Base-by-base conservation (phyloP, 2,888 invertebrate genomes). In the Selenia dentaria region DNA sequence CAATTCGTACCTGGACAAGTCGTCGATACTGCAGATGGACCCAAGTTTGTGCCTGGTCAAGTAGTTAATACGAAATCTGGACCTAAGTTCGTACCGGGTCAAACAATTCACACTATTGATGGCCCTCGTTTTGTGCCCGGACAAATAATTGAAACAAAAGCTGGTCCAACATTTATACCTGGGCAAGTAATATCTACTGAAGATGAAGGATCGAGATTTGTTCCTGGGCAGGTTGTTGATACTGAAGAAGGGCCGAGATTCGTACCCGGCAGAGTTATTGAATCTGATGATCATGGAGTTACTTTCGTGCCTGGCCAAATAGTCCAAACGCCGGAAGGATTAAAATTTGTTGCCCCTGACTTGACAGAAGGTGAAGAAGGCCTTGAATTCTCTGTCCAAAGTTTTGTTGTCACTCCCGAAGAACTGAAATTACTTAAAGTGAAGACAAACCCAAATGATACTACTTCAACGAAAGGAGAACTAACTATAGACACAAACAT, bases 301-400 rank as follows among this genome's bases (percentile, higher is more conserved):
- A 94, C 94, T 40, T 96, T 96, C 75, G 93, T 96, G 3, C 95
- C 96, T 3, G 96, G 96, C 0, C 95, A 95, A 85, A 95, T 95
- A 5, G 91, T 96, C 20, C 92, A 94, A 71, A 95, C 95, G 12
- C 93, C 94, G 27, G 93, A 93, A 67, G 95, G 95, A 0, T 88
- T 93, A 1, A 92, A 93, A 51, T 94, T 94, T 65, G 92, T 94
- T 3, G 94, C 94, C 0, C 94, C 94, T 12, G 94, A 94, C 66
- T 81, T 94, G 2, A 92, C 91, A 5, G 93, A 94, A 67, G 93
- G 93, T 0, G 92, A 93, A 34, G 93, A 93, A 67, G 93, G 93
- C 0, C 83, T 93, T 28, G 93, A 94, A 64, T 94, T 94, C 71
- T 94, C 94, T 1, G 94, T 94, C 0, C 94, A 94, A 81, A 94